phyloP scores from a whole-genome alignment of 2,888 invertebrate genomes.

The Drosophila meridiana region DNA sequence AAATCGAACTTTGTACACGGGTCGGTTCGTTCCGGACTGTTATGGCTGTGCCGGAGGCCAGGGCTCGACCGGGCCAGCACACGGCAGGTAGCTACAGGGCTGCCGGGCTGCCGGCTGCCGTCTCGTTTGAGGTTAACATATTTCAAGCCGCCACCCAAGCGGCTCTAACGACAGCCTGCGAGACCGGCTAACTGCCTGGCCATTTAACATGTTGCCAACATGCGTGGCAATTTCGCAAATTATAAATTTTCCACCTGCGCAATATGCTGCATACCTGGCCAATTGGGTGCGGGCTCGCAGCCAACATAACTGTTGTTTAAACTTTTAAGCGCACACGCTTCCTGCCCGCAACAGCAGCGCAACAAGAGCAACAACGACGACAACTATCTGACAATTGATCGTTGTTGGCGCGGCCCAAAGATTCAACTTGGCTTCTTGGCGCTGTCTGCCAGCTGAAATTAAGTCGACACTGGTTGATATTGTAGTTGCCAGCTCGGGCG shows the following conservation, averaged over 20 bases:
- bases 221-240: conserved; percentile 82
- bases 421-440: conserved; percentile 47
- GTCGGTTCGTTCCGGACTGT: conserved; percentile 52
- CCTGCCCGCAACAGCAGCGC: conserved; percentile 40
- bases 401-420: conserved; percentile 63
- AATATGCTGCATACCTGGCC: conserved; percentile 62
- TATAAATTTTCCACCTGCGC: conserved; percentile 84
- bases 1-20: conserved; percentile 79
- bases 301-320: conserved; percentile 64
- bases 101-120: conserved; percentile 29
- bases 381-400: conserved; percentile 77
- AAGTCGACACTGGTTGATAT: conserved; percentile 66
- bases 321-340: conserved; percentile 73
- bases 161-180: conserved; percentile 50
- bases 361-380: conserved; percentile 41
- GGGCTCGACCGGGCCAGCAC: conserved; percentile 11
- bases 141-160: conserved; percentile 73
- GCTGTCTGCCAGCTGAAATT: conserved; percentile 57
- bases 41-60: conserved; percentile 24
- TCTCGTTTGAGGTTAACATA: conserved; percentile 80
- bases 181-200: conserved; percentile 59
- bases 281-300: conserved; percentile 4
- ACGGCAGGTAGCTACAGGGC: conserved; percentile 35
- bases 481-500: conserved; percentile 20
- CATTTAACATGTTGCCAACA: conserved; percentile 76